A percentile compares a stretch with the other conserved stretches of the same genome.
Evolutionary conservation across 2,888 invertebrate species (phyloP).

Genomic region (Odontocolon sp.): DNA sequence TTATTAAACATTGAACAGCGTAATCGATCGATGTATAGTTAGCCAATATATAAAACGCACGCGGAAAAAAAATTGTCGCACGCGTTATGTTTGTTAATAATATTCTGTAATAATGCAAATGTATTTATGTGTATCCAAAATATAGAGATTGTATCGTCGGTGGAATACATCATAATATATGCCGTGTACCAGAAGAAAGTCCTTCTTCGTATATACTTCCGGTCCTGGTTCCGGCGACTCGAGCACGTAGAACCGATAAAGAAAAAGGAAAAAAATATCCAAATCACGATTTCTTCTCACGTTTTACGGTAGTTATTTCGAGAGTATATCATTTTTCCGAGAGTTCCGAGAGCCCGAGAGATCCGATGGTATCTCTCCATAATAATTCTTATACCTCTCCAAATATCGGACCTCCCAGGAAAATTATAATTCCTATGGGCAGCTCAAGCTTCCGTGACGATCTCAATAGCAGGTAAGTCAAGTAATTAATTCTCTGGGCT

Average conservation of each 20-base stretch:
- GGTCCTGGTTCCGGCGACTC: not conserved
- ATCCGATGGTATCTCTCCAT: constrained; percentile 1
- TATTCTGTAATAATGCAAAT: constrained; percentile 52
- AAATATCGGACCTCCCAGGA: constrained; percentile 3
- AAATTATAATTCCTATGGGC: constrained; percentile 23
- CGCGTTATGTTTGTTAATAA: constrained; percentile 53
- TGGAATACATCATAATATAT: constrained; percentile 54
- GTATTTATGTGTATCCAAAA: constrained; percentile 46
- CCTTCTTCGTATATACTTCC: not conserved
- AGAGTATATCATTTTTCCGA: constrained; percentile 17
- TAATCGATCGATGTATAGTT: constrained; percentile 39
- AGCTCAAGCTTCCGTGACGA: constrained; percentile 10
- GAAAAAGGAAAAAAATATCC: not conserved
- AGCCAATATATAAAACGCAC: constrained; percentile 19
- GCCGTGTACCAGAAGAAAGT: not conserved
- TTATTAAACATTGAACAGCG: not conserved
- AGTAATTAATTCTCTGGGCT: constrained; percentile 1
- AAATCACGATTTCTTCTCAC: constrained; percentile 7
- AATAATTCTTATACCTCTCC: constrained; percentile 36
- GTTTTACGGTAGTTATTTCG: constrained; percentile 35
- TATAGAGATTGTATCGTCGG: constrained; percentile 51
- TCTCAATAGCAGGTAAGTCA: not conserved
- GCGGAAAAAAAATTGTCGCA: constrained; percentile 35
- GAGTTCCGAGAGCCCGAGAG: not conserved
- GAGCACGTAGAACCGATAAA: not conserved